phyloP scores from a whole-genome alignment of 2,888 invertebrate genomes.

The Perizoma flavofasciatum region DNA sequence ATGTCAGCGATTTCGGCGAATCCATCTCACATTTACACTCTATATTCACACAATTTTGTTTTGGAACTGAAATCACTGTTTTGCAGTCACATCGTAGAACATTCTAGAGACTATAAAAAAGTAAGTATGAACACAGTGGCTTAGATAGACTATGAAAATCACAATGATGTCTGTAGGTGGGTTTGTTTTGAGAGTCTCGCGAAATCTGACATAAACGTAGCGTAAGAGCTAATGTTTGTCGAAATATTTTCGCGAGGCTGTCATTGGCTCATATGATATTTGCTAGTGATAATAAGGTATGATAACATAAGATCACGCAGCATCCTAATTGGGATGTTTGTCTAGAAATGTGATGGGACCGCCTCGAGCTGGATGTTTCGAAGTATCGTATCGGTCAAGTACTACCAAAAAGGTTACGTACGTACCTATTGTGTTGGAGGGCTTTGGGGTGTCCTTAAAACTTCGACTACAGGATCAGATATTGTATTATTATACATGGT shows the following conservation, averaged over 20 bases:
- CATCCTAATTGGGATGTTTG: conserved; percentile 40
- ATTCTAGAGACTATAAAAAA: background rate
- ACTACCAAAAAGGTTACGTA: too few species aligned
- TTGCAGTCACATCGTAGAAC: conserved; percentile 10
- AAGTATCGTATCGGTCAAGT: background rate
- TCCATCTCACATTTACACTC: conserved; percentile 25
- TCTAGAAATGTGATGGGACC: conserved; percentile 10
- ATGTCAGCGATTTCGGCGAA: conserved; percentile 30
- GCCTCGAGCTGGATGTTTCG: background rate
- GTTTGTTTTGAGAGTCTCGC: background rate
- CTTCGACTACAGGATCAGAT: too few species aligned
- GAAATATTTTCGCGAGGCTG: conserved; percentile 47
- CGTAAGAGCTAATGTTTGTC: conserved; percentile 38
- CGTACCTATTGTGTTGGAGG: too few species aligned
- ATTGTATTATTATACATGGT: too few species aligned
- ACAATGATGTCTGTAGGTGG: background rate
- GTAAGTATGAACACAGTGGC: background rate
- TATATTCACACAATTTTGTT: background rate
- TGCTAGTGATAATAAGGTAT: conserved; percentile 57
- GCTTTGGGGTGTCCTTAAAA: too few species aligned
- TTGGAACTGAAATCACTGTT: conserved; percentile 3
- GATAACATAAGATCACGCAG: conserved; percentile 52
- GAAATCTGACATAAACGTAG: conserved; percentile 20
- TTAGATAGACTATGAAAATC: background rate
- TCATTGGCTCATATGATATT: conserved; percentile 52